Conservation (phyloP, 2,113 vertebrate species). For the Sclerurus mexicanus region DNA sequence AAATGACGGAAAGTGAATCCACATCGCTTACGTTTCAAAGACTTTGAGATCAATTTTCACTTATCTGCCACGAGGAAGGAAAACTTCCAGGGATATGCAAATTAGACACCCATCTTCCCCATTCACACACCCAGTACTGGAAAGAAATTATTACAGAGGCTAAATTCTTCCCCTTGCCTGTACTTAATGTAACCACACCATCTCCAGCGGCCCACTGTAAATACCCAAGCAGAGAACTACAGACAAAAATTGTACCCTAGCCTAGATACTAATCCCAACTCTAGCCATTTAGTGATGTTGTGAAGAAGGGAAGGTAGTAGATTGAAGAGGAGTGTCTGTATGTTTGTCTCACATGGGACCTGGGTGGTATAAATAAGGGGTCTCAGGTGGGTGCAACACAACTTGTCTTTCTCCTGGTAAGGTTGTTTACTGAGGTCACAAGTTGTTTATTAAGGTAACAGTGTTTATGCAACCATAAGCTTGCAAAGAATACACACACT, state of each 20-base stretch:
- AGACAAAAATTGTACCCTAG: neutral
- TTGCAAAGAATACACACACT: neutral
- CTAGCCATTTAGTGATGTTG: neutral
- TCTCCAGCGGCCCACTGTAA: neutral
- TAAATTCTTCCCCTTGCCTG: neutral
- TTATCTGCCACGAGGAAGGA: neutral
- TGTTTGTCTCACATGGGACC: neutral
- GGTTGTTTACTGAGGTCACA: neutral
- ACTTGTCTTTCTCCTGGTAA: neutral
- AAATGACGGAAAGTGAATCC: neutral
- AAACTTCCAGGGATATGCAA: neutral
- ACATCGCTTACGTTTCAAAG: neutral
- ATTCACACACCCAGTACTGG: neutral
- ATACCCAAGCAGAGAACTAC: neutral
- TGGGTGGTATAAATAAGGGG: neutral
- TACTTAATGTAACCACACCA: neutral
- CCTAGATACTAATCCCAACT: neutral
- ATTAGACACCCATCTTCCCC: neutral
- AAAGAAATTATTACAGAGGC: neutral
- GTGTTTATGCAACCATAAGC: neutral
- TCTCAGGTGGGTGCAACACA: neutral
- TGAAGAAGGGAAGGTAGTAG: neutral
- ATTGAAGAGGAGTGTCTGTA: accelerated
- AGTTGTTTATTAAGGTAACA: neutral
- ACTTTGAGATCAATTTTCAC: neutral